Evolutionary conservation across 2,797 vertebrate genomes (phyloP).

Genomic region (Onychomys leucogaster): DNA sequence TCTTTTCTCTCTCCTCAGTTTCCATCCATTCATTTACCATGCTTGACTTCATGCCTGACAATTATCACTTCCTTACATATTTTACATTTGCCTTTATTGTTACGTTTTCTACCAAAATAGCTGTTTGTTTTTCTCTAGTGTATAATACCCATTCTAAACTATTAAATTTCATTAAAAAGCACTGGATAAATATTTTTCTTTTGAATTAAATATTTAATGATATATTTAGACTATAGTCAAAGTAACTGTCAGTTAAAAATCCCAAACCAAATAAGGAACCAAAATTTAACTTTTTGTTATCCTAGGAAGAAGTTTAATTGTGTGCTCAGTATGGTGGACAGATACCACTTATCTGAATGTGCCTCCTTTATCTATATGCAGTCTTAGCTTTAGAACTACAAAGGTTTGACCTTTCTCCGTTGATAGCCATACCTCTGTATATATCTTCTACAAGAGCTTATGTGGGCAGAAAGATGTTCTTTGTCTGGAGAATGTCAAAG

Average conservation of each 20-base stretch:
- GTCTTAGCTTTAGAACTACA: neutral
- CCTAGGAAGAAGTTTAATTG: neutral
- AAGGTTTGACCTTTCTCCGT: conserved; percentile 37
- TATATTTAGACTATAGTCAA: neutral
- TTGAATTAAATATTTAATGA: conserved; percentile 12
- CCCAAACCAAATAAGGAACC: neutral
- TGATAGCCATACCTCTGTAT: conserved; percentile 35
- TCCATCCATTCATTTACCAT: neutral
- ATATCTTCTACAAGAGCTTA: neutral
- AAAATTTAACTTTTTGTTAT: neutral
- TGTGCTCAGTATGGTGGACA: neutral
- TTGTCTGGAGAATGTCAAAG: neutral
- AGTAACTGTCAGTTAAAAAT: neutral
- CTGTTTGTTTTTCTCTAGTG: neutral
- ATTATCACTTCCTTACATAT: neutral
- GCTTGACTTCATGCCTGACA: conserved; percentile 3
- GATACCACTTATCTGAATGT: neutral
- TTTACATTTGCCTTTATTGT: neutral
- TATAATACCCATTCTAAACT: neutral
- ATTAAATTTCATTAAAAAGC: neutral
- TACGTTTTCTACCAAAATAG: neutral
- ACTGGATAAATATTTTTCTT: neutral
- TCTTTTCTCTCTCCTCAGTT: neutral
- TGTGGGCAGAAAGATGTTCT: neutral
- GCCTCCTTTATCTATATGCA: neutral